phyloP scores from a whole-genome alignment of 2,797 vertebrate genomes.

The Gobionotothen gibberifrons region DNA sequence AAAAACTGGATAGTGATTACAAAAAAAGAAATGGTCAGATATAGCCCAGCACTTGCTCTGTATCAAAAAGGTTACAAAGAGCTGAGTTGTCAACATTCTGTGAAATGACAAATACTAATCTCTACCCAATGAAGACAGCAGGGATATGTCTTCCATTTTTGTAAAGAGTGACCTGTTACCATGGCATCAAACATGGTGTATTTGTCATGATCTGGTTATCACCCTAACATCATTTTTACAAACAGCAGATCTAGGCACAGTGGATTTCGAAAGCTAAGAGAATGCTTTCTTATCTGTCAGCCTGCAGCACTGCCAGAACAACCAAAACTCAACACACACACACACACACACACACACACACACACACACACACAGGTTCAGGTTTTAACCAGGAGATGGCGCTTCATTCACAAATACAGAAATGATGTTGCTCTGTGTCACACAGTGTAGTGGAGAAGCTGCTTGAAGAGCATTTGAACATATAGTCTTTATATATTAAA shows the following conservation, averaged over 20 bases:
- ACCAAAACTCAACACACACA: conserved; percentile 24
- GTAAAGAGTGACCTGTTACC: neutral
- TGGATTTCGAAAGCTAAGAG: conserved; percentile 20
- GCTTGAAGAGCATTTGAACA: too few species aligned
- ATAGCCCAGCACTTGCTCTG: neutral
- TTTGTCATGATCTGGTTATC: conserved; percentile 5
- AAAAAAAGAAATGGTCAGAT: neutral
- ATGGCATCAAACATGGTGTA: neutral
- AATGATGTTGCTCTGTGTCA: too few species aligned
- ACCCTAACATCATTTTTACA: neutral
- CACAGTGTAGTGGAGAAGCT: too few species aligned
- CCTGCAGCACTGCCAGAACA: conserved; percentile 36
- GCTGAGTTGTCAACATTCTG: neutral
- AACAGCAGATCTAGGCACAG: neutral
- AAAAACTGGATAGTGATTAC: too few species aligned
- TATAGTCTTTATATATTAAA: too few species aligned
- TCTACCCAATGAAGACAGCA: neutral
- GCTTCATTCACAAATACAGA: too few species aligned
- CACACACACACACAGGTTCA: neutral
- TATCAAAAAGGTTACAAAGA: neutral
- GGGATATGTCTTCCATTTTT: too few species aligned
- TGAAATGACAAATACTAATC: neutral
- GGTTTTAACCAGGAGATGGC: too few species aligned
- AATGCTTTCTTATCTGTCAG: conserved; percentile 48
- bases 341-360: neutral